phyloP scores from a whole-genome alignment of 2,113 vertebrate species.

The Neodon shergylaensis region DNA sequence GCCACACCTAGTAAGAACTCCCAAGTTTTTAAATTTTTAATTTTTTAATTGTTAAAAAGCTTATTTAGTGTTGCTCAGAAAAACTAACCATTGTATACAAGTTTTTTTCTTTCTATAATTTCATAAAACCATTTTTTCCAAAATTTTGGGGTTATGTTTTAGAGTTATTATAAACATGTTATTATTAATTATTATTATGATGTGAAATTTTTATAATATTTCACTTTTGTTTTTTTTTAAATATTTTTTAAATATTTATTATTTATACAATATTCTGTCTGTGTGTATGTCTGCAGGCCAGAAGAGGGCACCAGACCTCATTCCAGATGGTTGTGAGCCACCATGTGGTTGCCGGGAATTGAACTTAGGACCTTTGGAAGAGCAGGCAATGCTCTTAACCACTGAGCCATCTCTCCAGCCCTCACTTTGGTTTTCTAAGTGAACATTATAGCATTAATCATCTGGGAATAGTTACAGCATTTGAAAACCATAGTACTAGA shows the following conservation, averaged over 20 bases:
- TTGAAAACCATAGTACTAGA: neutral
- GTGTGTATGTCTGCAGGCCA: too few species aligned
- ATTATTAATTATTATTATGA: too few species aligned
- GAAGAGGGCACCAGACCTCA: too few species aligned
- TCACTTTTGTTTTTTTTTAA: constrained; percentile 48
- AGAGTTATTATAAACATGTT: neutral
- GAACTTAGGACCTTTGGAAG: too few species aligned
- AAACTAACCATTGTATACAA: neutral
- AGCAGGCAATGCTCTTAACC: too few species aligned
- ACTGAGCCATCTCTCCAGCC: too few species aligned
- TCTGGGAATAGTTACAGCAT: constrained; percentile 49
- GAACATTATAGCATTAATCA: constrained; percentile 38
- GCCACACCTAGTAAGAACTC: constrained; percentile 56
- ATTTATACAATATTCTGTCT: too few species aligned
- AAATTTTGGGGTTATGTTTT: neutral
- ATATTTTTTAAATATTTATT: too few species aligned
- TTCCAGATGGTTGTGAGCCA: too few species aligned
- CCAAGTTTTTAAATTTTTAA: neutral
- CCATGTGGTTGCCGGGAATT: too few species aligned
- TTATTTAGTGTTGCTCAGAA: constrained; percentile 25
- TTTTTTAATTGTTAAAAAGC: constrained; percentile 10
- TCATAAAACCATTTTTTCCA: constrained; percentile 3
- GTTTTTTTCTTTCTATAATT: constrained; percentile 3
- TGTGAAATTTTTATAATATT: neutral
- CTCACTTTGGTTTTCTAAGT: constrained; percentile 47